Base-by-base conservation (phyloP, 1,140 invertebrate genomes). In the Panulirus ornatus region DNA sequence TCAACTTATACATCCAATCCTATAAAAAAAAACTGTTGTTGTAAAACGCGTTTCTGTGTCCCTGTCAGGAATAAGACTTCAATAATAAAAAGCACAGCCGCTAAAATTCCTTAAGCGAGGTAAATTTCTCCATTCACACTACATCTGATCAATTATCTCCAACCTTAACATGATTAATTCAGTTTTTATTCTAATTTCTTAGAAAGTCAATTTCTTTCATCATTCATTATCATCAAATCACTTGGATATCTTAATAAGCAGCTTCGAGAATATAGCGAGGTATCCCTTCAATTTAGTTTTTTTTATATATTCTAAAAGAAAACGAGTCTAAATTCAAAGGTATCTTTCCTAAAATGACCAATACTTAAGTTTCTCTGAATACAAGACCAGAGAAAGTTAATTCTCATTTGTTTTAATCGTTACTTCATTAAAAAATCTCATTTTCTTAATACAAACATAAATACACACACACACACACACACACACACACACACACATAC, bases 381-480 rank as follows among this genome's bases (percentile, higher is more conserved):
- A 70, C 27, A 70, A 34, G 34, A 19, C 19, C 63, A 66, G 19
- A 8, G 51, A 9, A 22, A 22, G 9, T 58, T 58, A 11, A 70
- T 9, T 30, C 36, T 1, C 36, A 70, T 9, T 11, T 58, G 1
- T n/a, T 70, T 30, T 70, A 5, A 30, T 27, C n/a, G 16, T 22
- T 70, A 70, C 66, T 70, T 27, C 22, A 14, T 47, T 22, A 8
- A 36, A 38, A 11, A 79, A 27, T 76, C 30, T 34, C 30, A 8
- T 36, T 76, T 76, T 8, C 16, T 11, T 76, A 38, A 47, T 51
- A 47, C 40, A 79, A 6, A 47, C 3, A 1, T n/a, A 47, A 16
- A 79, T 42, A 79, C 38, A 79, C 76, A 79, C 38, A 79, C 76
- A 79, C 73, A 79, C 76, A 51, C 76, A 79, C 76, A 79, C 76